Percentiles rank a stretch among this genome's conserved stretches.
Evolutionary conservation across 1,140 invertebrate genomes (phyloP).

Genomic region (Trichonephila clavata): DNA sequence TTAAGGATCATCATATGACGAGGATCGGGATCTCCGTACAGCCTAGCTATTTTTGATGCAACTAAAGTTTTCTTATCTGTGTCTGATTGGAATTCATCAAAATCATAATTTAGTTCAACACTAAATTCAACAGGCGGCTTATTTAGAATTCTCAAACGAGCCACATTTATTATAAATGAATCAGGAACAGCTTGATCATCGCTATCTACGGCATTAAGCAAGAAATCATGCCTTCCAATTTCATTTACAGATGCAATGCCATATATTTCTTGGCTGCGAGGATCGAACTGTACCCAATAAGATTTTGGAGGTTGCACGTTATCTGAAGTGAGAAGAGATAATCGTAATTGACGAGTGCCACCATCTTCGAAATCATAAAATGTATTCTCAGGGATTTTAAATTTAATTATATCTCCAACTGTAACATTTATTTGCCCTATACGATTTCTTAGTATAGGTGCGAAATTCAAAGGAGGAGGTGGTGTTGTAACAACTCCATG

Average conservation of each 20-base stretch:
- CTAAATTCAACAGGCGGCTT: slow-evolving; percentile 84
- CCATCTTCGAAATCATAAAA: slow-evolving; percentile 94
- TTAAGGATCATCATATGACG: slow-evolving; percentile 86
- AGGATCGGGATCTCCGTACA: slow-evolving; percentile 89
- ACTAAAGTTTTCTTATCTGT: slow-evolving; percentile 85
- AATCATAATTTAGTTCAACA: slow-evolving; percentile 88
- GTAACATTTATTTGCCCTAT: slow-evolving; percentile 91
- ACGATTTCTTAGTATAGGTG: slow-evolving; percentile 89
- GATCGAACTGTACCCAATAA: slow-evolving; percentile 94
- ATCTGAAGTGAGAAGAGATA: slow-evolving; percentile 88
- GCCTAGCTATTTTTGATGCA: slow-evolving; percentile 87
- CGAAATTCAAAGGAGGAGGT: slow-evolving; percentile 83
- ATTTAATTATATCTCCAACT: slow-evolving; percentile 89
- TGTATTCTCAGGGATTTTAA: slow-evolving; percentile 89
- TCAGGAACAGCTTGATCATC: slow-evolving; percentile 87
- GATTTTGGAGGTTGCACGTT: slow-evolving; percentile 85
- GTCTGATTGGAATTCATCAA: slow-evolving; percentile 86
- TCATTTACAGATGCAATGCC: slow-evolving; percentile 90
- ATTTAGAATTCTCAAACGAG: slow-evolving; percentile 81
- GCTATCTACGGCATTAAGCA: slow-evolving; percentile 86
- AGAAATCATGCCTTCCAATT: slow-evolving; percentile 88
- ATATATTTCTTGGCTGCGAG: slow-evolving; percentile 93
- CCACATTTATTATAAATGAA: slow-evolving; percentile 89
- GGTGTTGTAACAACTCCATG: slow-evolving; percentile 72
- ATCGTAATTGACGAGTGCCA: slow-evolving; percentile 86